Base-by-base conservation (phyloP, 2,888 invertebrate species). In the Erebia epiphron region DNA sequence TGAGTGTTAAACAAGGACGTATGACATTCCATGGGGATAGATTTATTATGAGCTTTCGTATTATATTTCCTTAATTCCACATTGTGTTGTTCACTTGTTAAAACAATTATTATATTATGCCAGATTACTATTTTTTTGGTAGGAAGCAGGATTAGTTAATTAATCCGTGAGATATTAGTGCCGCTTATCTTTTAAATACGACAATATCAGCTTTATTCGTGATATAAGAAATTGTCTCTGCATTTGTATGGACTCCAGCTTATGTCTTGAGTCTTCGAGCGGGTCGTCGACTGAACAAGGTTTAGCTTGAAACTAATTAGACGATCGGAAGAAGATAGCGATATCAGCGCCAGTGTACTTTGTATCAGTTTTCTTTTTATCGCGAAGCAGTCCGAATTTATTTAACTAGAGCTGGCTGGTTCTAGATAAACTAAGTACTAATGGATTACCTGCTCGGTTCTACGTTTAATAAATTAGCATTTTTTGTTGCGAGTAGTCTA, bases 211-310 rank as follows among this genome's bases (percentile, higher is more conserved):
- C 43, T 60, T 41, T 16, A 60, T 35, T 26, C 26, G 21, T 46
- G 14, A 13, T 2, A 49, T 64, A 8, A 64, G 52, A 43, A 67
- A 67, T 4, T 58, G 49, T 67, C 57, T 9, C 41, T 49, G 61
- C 72, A 74, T 64, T 73, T 73, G 69, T 77, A 76, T 46, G 77
- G 76, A 69, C 69, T 75, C 76, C 67, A 58, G 71, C 72, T 75
- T 73, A 73, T 35, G 71, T 70, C 75, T 75, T 75, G 73, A 66
- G 75, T 71, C 67, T 69, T 60, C 71, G n/a, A 10, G 52, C 16
- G 69, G 75, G 69, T 74, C 74, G 68, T 72, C 71, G 75, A 74
- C 76, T 73, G 68, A 16, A 66, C 60, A 70, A 68, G 74, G 74
- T 67, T 70, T 74, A 63, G 70, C 68, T 58, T 13, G 56, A 61